Evolutionary conservation across 2,888 invertebrate genomes (phyloP).

Genomic region (Caenorhabditis plicata): DNA sequence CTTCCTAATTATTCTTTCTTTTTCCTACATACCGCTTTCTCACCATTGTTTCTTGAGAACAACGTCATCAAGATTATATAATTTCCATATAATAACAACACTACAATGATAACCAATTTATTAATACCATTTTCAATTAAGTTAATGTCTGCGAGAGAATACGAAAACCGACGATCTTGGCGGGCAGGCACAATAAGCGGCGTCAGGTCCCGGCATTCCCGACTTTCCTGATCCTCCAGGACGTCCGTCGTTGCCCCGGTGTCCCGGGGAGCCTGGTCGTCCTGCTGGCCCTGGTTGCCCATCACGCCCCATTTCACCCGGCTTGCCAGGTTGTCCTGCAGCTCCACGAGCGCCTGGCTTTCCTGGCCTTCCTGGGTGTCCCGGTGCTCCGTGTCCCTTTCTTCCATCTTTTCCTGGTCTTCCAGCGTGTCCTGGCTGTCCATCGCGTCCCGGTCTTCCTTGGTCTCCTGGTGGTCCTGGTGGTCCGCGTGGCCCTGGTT

Average conservation of each 20-base stretch:
- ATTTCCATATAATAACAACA: no score
- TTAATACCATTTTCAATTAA: no score
- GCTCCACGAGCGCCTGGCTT: conserved; percentile 45
- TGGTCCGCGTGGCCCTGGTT: conserved; percentile 27
- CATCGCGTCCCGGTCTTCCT: conserved; percentile 36
- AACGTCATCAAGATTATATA: no score
- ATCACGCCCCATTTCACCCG: conserved; percentile 34
- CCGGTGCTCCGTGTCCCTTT: conserved; percentile 29
- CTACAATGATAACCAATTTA: no score
- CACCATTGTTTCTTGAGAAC: no score
- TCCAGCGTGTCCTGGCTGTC: conserved; percentile 34
- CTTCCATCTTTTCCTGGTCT: conserved; percentile 31
- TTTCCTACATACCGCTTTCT: no score
- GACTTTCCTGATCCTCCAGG: conserved; percentile 41
- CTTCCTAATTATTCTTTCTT: no score
- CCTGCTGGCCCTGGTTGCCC: conserved; percentile 46
- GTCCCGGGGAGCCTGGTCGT: conserved; percentile 35
- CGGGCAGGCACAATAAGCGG: conserved; percentile 51
- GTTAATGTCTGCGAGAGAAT: conserved; percentile 10
- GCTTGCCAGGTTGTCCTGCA: conserved; percentile 36
- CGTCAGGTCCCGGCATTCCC: conserved; percentile 47
- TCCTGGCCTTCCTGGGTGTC: conserved; percentile 35
- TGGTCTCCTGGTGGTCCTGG: conserved; percentile 33
- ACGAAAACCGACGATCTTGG: conserved; percentile 42
- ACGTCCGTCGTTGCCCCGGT: conserved; percentile 38